Conservation (phyloP, 2,113 vertebrate species). For the Daphoenositta chrysoptera region DNA sequence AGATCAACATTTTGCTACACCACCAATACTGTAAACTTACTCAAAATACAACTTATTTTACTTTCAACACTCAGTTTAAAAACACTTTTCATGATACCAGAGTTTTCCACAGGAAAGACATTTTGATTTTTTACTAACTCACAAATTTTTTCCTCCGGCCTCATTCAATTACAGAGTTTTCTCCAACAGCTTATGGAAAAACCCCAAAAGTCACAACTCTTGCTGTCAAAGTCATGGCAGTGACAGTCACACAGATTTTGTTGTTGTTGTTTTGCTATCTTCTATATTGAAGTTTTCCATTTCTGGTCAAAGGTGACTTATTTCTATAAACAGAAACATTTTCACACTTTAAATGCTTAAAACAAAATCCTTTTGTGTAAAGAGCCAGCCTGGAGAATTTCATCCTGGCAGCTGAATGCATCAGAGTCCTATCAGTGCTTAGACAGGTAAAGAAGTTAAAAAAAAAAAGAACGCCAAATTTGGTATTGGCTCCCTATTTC, state of each 20-base stretch:
- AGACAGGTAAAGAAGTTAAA: not conserved
- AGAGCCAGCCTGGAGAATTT: not conserved
- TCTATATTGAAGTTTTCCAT: not conserved
- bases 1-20: not conserved
- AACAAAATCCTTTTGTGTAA: not conserved
- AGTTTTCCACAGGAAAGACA: not conserved
- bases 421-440: not conserved
- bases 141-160: not conserved
- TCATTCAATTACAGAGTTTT: not conserved
- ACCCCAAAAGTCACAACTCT: not conserved
- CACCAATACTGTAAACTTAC: not conserved
- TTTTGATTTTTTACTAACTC: not conserved
- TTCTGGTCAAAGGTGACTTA: conserved; percentile 39
- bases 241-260: not conserved
- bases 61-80: not conserved
- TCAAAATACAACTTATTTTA: not conserved
- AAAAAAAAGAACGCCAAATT: not conserved
- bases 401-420: not conserved
- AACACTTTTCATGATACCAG: not conserved
- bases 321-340: conserved; percentile 47
- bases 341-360: conserved; percentile 44
- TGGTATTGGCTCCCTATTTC: not conserved
- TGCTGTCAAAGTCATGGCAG: not conserved
- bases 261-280: not conserved
- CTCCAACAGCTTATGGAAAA: not conserved